Conservation (phyloP, 1,140 invertebrate species). For the Mercenaria mercenaria region DNA sequence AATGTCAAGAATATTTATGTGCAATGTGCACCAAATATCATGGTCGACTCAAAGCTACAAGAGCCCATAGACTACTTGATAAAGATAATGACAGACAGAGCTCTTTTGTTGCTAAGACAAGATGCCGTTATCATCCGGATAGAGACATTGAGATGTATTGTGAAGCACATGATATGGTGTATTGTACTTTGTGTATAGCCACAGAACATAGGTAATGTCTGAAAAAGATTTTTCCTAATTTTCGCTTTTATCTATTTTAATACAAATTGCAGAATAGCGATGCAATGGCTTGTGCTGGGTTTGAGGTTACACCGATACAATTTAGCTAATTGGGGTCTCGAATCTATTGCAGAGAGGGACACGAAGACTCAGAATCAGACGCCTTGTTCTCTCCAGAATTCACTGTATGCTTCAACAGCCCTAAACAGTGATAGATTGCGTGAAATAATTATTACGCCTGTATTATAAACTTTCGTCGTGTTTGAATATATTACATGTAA, state of each 20-base stretch:
- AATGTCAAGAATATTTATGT: neutral
- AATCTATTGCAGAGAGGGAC: no score
- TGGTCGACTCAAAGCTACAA: neutral
- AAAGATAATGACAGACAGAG: no score
- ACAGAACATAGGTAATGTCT: neutral
- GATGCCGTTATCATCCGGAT: neutral
- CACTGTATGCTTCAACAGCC: neutral
- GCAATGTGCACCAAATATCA: neutral
- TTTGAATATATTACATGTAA: neutral
- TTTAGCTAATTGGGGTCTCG: no score
- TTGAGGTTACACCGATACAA: no score
- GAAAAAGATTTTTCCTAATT: neutral
- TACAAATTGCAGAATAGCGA: neutral
- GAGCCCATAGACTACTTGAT: neutral
- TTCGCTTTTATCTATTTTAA: neutral
- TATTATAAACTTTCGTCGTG: neutral
- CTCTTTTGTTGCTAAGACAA: neutral
- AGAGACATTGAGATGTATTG: slow-evolving; percentile 23
- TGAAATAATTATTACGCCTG: neutral
- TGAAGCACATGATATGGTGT: slow-evolving; percentile 15
- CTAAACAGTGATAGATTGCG: neutral
- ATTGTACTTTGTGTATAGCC: slow-evolving; percentile 9
- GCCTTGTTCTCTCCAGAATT: no score
- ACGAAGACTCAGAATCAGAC: no score
- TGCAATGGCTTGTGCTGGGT: no score